Conservation (phyloP, 1,140 invertebrate genomes). For the Cyclargus thomasi region DNA sequence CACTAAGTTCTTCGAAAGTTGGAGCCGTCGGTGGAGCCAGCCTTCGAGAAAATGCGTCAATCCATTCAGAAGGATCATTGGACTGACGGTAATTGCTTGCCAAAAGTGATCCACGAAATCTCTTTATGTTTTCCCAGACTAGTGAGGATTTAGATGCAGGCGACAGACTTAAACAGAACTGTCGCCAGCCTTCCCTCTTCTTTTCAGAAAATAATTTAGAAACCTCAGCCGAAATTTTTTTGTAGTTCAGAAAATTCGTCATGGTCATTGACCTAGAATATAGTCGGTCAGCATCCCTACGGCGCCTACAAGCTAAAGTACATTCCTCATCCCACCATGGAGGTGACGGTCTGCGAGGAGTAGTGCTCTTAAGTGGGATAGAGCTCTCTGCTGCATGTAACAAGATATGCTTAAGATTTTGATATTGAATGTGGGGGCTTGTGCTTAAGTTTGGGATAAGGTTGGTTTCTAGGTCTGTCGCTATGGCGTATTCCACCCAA, state of each 20-base stretch:
- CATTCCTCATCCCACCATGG: constrained; percentile 20
- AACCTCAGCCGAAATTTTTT: neutral
- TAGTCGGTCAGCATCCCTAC: neutral
- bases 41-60: neutral
- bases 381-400: neutral
- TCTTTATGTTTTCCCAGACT: constrained; percentile 12
- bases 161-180: neutral
- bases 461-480: neutral
- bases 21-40: neutral
- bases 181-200: neutral
- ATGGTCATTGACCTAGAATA: constrained; percentile 4
- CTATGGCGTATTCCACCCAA: neutral
- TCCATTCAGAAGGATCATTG: neutral
- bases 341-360: neutral
- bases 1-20: neutral
- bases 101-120: neutral
- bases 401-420: neutral
- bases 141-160: neutral
- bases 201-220: constrained; percentile 1
- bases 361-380: neutral
- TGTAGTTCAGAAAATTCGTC: constrained; percentile 10
- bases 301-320: neutral
- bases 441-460: neutral
- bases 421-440: neutral
- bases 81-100: neutral